Evolutionary conservation across 1,140 invertebrate genomes (phyloP), one percentile per base, ranked within the genome.

Genomic region (Meloidogyne exigua): DNA sequence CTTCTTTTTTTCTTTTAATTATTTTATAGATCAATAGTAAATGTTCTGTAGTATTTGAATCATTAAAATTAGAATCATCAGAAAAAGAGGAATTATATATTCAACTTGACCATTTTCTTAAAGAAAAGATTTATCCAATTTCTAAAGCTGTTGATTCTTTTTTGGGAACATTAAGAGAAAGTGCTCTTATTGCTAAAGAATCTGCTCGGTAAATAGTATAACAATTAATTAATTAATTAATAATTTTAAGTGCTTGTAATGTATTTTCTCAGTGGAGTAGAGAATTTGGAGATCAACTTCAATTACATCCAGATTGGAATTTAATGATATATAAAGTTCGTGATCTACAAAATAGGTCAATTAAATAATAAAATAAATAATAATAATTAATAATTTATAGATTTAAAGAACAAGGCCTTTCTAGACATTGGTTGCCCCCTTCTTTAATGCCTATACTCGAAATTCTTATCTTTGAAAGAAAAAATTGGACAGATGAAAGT

Each of bases 281-380:
- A 39, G 77, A 78, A 49, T 79, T 78, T 62, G 77, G 66, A 39
- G 80, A 81, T 72, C 79, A 80, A 64, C 67, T 80, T 32, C 79
- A 80, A 72, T 63, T 80, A 28, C 63, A 82, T 39, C 79, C 79
- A 13, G 39, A 77, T 67, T 82, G 81, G 81, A 70, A 82, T 28
- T 57, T 72, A 63, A 78, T 83, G 80, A 11, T 68, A 21, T 81
- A 83, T 49, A 81, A 81, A 76, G 76, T 75, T 25, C 71, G 83
- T 5, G 80, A 81, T 66, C 36, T 81, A 25, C 81, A 81, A 68
- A 68, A 21, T 18, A 68, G 80, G 57, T 79, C 1, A 73, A 13
- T 39, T 10, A 70, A 5, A 13, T 0, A 44, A 39, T n/a, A 26
- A 15, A 12, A n/a, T 12, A n/a, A 64, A n/a, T 2, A 69, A 28